Percentiles rank a stretch among this genome's conserved stretches.
These are phyloP conservation scores for Osmerus mordax DNA, from an alignment of 2,113 vertebrate species.

Conservation along the genomic window DNA sequence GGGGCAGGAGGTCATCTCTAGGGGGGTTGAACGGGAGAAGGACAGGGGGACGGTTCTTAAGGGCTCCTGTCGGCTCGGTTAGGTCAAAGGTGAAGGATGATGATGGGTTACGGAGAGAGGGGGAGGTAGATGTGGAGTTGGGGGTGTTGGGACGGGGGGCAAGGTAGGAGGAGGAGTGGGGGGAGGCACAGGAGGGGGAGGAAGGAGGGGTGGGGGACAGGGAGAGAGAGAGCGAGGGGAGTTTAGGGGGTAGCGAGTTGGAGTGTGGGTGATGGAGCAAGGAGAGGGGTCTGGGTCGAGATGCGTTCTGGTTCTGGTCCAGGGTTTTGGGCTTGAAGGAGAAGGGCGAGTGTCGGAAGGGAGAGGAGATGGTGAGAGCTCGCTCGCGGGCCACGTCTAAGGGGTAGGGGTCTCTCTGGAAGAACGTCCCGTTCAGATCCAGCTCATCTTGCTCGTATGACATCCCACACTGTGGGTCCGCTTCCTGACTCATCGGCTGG, in stretches of 20 bases:
- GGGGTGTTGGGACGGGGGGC: slow-evolving; percentile 67
- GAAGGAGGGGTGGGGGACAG: slow-evolving; percentile 71
- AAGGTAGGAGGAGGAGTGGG: slow-evolving; percentile 68
- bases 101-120: slow-evolving; percentile 58
- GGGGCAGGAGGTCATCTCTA: slow-evolving; percentile 77
- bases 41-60: slow-evolving; percentile 57
- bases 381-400: slow-evolving; percentile 65
- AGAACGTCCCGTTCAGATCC: slow-evolving; percentile 68
- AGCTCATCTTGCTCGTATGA: slow-evolving; percentile 57
- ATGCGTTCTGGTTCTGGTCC: slow-evolving; percentile 73
- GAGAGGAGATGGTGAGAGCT: slow-evolving; percentile 75
- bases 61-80: slow-evolving; percentile 55
- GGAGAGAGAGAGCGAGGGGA: slow-evolving; percentile 69
- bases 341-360: slow-evolving; percentile 71
- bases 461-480: slow-evolving; percentile 39
- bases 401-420: slow-evolving; percentile 58
- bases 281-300: slow-evolving; percentile 71
- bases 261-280: slow-evolving; percentile 71
- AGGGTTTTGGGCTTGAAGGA: slow-evolving; percentile 68
- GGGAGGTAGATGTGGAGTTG: slow-evolving; percentile 63
- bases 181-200: slow-evolving; percentile 68
- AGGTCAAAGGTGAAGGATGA: slow-evolving; percentile 75
- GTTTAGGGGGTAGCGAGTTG: slow-evolving; percentile 75
- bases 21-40: slow-evolving; percentile 65
- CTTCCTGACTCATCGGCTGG: slow-evolving; percentile 54